Evolutionary conservation across 1,140 invertebrate species (phyloP), one percentile per base, ranked within the genome.

Genomic region (Cyclina sinensis): DNA sequence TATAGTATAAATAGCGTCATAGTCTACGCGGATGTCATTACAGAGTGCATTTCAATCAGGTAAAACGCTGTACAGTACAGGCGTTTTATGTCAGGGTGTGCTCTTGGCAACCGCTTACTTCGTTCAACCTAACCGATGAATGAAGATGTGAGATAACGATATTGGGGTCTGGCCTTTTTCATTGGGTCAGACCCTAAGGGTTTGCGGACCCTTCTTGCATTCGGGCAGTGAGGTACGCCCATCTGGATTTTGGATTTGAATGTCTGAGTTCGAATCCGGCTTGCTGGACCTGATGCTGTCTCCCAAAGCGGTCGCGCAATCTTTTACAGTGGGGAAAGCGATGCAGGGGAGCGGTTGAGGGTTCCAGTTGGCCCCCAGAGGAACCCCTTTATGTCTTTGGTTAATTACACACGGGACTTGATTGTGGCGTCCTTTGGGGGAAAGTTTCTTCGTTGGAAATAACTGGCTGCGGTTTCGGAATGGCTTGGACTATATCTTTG

Each of bases 181-280:
- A 78, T 78, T 78, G 84, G 84, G 35, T 48, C 73, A 86, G 84
- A 65, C 84, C 84, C 73, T 65, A 68, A 86, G 73, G 51, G 84
- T 78, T 32, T 65, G 68, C 84, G 84, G 84, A 78, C 73, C 35
- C 73, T 86, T 68, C 39, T 21, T 78, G 68, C 84, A 76, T 59
- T 86, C 68, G 73, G 73, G 84, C 84, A 76, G 84, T 86, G 84
- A 86, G 9, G 24, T 86, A 86, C 84, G 84, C 84, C 84, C 73
- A 86, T 48, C 32, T 68, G 30, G n/a, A 48, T 1, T 59, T 11
- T 48, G 70, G 70, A 76, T 65, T 76, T 48, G 54, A 73, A 78
- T 84, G 16, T 62, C 84, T 86, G 84, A 78, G 84, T 86, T 59
- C 37, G 18, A 32, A 65, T 76, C 48, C 84, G 43, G 70, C 37